A percentile compares a stretch with the other conserved stretches of the same genome.
These are phyloP conservation scores for Bombus sylvicola DNA, from an alignment of 1,140 invertebrate genomes.

Conservation along the genomic window DNA sequence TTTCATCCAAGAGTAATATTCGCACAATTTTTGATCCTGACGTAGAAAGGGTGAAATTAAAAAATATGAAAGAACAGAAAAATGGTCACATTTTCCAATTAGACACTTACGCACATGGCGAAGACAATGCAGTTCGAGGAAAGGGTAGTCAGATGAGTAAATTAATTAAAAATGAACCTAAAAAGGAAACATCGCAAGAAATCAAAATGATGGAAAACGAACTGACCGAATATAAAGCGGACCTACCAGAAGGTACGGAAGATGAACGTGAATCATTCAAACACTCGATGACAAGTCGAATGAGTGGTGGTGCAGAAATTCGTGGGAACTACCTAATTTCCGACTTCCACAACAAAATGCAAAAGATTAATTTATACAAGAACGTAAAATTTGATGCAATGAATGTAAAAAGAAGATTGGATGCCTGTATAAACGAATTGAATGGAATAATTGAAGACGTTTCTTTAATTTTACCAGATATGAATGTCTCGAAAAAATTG, in stretches of 20 bases:
- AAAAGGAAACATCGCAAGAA: not conserved
- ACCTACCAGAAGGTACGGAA: not conserved
- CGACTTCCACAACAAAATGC: not conserved
- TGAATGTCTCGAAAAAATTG: not conserved
- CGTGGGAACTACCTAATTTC: constrained; percentile 4
- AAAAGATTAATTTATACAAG: constrained; percentile 15
- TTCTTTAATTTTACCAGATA: constrained; percentile 23
- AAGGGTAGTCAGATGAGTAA: not conserved
- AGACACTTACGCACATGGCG: not conserved
- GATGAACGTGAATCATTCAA: not conserved
- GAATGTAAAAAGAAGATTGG: constrained; percentile 53
- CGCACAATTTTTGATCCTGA: not conserved
- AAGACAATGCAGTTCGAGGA: not conserved
- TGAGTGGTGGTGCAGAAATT: constrained; percentile 13
- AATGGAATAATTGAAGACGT: constrained; percentile 63
- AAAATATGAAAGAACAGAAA: not conserved
- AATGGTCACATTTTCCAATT: not conserved
- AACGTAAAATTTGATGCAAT: not conserved
- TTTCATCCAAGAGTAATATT: not conserved
- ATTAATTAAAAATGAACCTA: not conserved
- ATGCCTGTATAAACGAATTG: constrained; percentile 57
- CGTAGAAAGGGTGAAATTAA: not conserved
- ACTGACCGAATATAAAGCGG: no score
- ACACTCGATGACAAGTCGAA: not conserved
- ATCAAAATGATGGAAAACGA: not conserved